Percentiles rank a stretch among this genome's conserved stretches.
phyloP scores from a whole-genome alignment of 2,797 vertebrate genomes.

The Hydrophis major region DNA sequence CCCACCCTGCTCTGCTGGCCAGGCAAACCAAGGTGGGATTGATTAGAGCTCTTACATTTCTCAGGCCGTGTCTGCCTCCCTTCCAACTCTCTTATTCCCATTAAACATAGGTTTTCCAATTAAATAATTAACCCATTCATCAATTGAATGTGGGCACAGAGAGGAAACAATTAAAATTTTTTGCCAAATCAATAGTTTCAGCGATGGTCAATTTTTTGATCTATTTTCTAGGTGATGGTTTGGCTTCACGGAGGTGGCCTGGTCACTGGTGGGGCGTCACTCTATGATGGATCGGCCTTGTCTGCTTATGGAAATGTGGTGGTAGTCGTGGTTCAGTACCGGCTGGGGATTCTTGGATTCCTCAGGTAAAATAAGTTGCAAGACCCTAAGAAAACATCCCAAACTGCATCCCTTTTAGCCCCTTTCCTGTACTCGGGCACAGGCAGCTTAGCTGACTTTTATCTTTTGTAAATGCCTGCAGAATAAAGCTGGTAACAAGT shows the following conservation, averaged over 20 bases:
- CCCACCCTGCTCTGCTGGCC: no score
- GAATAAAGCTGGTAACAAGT: background rate
- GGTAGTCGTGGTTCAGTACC: slow-evolving; percentile 80
- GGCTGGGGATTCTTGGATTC: slow-evolving; percentile 79
- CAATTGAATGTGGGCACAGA: background rate
- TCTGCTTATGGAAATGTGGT: slow-evolving; percentile 77
- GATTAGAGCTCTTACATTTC: no score
- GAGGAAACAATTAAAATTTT: background rate
- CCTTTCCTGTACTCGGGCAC: background rate
- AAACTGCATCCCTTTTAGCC: background rate
- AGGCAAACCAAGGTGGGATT: no score
- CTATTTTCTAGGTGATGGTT: slow-evolving; percentile 78
- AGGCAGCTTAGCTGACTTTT: background rate
- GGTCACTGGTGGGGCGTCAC: slow-evolving; percentile 54
- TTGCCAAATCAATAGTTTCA: background rate
- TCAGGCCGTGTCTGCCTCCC: no score
- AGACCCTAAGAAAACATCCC: background rate
- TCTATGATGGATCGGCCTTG: slow-evolving; percentile 73
- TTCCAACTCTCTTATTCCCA: no score
- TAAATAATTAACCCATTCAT: background rate
- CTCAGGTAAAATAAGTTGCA: slow-evolving; percentile 71
- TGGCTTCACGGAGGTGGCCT: slow-evolving; percentile 81
- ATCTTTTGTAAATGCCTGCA: background rate
- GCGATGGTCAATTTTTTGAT: background rate
- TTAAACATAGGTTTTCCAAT: background rate